Percentiles rank a stretch among this genome's conserved stretches.
Conservation (phyloP, 2,113 vertebrate genomes). For the Pteruthius melanotis region DNA sequence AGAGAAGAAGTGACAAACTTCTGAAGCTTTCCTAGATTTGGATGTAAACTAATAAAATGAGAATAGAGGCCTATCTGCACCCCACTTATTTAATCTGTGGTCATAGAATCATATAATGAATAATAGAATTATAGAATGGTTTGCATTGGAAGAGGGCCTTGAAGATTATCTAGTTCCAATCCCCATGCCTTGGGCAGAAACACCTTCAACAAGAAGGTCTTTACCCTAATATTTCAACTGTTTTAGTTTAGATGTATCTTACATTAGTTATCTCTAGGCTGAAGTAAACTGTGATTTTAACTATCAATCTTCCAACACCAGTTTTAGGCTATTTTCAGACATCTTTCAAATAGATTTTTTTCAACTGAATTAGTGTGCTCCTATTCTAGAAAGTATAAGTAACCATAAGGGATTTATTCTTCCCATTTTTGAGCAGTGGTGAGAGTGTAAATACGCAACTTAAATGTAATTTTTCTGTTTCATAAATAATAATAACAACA, state of each 20-base stretch:
- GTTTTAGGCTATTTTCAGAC: neutral
- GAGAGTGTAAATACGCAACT: neutral
- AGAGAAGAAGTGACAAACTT: neutral
- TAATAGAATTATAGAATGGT: neutral
- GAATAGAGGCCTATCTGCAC: neutral
- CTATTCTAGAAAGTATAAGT: neutral
- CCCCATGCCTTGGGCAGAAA: fast-evolving
- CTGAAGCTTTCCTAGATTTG: neutral
- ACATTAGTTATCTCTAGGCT: neutral
- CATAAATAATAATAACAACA: neutral
- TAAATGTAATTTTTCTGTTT: neutral
- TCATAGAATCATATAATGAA: neutral
- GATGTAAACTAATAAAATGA: neutral
- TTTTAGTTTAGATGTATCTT: neutral
- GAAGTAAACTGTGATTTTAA: neutral
- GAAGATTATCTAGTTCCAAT: neutral
- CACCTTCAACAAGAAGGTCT: neutral
- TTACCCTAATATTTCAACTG: neutral
- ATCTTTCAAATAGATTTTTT: neutral
- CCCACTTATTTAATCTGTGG: neutral
- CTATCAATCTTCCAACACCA: neutral
- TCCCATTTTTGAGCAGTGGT: neutral
- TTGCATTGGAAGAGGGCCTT: neutral
- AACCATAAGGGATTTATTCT: neutral
- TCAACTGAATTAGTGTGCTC: neutral